These are phyloP conservation scores for Platynereis dumerilii DNA, from an alignment of 2,888 invertebrate genomes.

Conservation along the genomic window DNA sequence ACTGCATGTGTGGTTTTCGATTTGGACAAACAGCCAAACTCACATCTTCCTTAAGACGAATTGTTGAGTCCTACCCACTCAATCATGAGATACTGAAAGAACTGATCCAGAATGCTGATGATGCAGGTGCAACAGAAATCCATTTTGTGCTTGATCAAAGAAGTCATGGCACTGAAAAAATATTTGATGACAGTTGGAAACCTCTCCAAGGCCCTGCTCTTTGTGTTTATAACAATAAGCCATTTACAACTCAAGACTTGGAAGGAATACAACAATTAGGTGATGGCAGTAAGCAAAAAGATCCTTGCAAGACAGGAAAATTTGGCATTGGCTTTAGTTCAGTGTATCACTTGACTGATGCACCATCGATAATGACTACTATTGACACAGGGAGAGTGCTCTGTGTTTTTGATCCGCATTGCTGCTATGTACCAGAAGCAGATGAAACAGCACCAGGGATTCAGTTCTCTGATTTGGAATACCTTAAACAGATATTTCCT, in stretches of 20 bases:
- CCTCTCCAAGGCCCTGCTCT: constrained; percentile 57
- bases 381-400: constrained; percentile 39
- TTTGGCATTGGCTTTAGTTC: constrained; percentile 60
- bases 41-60: constrained; percentile 44
- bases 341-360: constrained; percentile 58
- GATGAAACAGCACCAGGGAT: constrained; percentile 37
- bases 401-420: constrained; percentile 53
- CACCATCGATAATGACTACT: constrained; percentile 51
- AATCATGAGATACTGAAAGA: constrained; percentile 52
- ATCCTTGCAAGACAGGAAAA: constrained; percentile 54
- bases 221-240: constrained; percentile 54
- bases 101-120: constrained; percentile 44
- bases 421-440: constrained; percentile 43
- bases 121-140: constrained; percentile 48
- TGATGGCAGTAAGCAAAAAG: constrained; percentile 51
- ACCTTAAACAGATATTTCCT: constrained; percentile 29
- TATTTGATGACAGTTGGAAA: constrained; percentile 42
- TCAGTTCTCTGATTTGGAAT: constrained; percentile 31
- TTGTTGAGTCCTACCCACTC: constrained; percentile 48
- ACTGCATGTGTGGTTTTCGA: constrained; percentile 35
- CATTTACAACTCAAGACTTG: constrained; percentile 48
- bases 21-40: constrained; percentile 54
- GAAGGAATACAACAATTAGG: constrained; percentile 56
- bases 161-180: constrained; percentile 34
- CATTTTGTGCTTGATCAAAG: constrained; percentile 49